phyloP scores from a whole-genome alignment of 1,140 invertebrate species.

The Lordiphosa collinella region DNA sequence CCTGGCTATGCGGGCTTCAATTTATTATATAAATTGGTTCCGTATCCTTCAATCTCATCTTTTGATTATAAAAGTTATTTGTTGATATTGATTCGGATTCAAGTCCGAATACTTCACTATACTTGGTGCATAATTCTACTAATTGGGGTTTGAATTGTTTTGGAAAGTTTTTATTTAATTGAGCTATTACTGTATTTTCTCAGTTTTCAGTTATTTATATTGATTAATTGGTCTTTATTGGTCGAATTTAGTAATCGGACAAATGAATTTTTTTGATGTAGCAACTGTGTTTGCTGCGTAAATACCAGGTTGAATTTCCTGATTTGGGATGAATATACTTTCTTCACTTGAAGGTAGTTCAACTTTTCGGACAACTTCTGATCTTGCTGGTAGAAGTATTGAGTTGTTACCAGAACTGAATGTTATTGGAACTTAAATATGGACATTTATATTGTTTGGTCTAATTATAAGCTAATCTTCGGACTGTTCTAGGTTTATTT shows the following conservation, averaged over 20 bases:
- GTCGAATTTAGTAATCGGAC: constrained; percentile 15
- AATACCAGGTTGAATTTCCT: constrained; percentile 16
- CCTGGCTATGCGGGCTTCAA: too few species aligned
- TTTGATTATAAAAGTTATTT: too few species aligned
- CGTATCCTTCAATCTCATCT: too few species aligned
- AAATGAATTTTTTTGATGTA: constrained; percentile 2
- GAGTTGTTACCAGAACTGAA: constrained; percentile 1
- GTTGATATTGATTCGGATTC: too few species aligned
- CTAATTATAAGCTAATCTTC: constrained; percentile 6
- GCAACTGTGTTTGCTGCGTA: constrained; percentile 6
- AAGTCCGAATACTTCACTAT: too few species aligned
- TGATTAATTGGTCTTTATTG: constrained; percentile 2
- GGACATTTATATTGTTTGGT: constrained; percentile 7
- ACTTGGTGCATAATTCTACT: too few species aligned
- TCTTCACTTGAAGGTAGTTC: constrained; percentile 2
- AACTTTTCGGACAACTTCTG: constrained; percentile 2
- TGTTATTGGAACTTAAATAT: constrained; percentile 13
- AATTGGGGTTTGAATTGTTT: too few species aligned
- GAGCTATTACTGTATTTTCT: too few species aligned
- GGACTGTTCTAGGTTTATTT: background rate
- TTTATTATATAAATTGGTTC: too few species aligned
- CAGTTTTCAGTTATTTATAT: background rate
- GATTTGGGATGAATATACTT: constrained; percentile 7
- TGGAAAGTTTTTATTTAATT: too few species aligned
- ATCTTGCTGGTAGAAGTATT: constrained; percentile 8